Conservation (phyloP, 2,888 invertebrate genomes). For the Tillus elongatus region DNA sequence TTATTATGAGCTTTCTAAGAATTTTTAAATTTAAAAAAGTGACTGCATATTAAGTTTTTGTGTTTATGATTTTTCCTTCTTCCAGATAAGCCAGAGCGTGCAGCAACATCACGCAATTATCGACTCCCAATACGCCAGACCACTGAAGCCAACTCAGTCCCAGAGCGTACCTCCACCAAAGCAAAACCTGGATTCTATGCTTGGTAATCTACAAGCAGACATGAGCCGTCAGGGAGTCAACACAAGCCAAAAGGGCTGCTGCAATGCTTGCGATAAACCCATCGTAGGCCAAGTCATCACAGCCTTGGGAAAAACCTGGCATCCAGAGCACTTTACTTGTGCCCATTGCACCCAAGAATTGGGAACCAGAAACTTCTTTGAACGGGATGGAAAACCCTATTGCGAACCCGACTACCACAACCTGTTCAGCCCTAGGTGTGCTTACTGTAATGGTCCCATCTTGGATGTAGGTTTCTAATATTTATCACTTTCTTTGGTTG, state of each 20-base stretch:
- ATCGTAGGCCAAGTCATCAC: conserved; percentile 98
- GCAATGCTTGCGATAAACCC: conserved; percentile 97
- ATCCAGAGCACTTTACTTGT: conserved; percentile 98
- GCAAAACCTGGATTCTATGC: conserved; percentile 63
- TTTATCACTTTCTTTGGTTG: background rate
- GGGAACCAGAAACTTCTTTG: conserved; percentile 97
- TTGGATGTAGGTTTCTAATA: conserved; percentile 63
- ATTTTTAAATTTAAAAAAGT: no score
- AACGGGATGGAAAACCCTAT: conserved; percentile 92
- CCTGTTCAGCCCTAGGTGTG: conserved; percentile 95
- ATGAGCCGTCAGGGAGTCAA: conserved; percentile 98
- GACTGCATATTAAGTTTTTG: no score
- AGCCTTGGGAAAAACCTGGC: conserved; percentile 97
- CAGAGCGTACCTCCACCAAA: conserved; percentile 36
- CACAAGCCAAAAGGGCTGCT: conserved; percentile 98
- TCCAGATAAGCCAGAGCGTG: conserved; percentile 53
- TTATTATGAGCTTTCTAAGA: no score
- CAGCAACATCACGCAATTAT: conserved; percentile 58
- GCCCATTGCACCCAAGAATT: conserved; percentile 94
- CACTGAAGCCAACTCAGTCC: conserved; percentile 44
- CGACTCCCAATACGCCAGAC: conserved; percentile 62
- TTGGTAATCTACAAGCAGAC: conserved; percentile 89
- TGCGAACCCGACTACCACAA: conserved; percentile 99
- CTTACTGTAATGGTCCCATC: conserved; percentile 97
- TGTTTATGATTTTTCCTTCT: no score